A percentile compares a stretch with the other conserved stretches of the same genome.
Conservation (phyloP, 1,140 invertebrate genomes). For the Xylocopa sonorina region DNA sequence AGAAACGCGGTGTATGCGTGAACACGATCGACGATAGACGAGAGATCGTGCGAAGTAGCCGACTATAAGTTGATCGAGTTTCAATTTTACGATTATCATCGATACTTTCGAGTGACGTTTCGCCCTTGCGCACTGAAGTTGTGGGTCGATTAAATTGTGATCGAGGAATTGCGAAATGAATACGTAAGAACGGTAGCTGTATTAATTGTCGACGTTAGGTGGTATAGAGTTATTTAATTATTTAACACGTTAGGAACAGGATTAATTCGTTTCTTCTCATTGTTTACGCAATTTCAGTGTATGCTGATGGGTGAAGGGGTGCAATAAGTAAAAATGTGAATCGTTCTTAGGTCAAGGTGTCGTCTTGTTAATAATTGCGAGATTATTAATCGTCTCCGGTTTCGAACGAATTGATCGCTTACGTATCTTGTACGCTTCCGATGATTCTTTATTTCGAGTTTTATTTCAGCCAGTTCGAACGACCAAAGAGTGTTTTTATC, state of each 20-base stretch:
- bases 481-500: conserved; percentile 38
- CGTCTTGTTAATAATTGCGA: too few relatives aligned
- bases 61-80: background rate
- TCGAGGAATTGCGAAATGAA: background rate
- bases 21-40: too few relatives aligned
- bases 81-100: background rate
- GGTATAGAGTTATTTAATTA: conserved; percentile 7
- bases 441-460: background rate
- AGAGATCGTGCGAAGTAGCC: too few relatives aligned
- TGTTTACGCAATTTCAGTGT: conserved; percentile 26
- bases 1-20: too few relatives aligned
- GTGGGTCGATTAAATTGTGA: background rate
- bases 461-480: conserved; percentile 12
- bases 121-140: conserved; percentile 16
- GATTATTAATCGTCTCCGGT: background rate
- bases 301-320: conserved; percentile 18
- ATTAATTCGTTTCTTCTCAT: background rate
- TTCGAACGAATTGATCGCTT: background rate
- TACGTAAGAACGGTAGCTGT: background rate
- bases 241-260: background rate
- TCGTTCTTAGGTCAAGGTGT: background rate
- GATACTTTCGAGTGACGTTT: background rate
- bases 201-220: background rate
- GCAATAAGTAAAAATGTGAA: conserved; percentile 14
- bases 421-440: background rate